A percentile compares a stretch with the other conserved stretches of the same genome.
phyloP scores from a whole-genome alignment of 92 coral and sea anemone species.

The Umimayanthus chanpuru region DNA sequence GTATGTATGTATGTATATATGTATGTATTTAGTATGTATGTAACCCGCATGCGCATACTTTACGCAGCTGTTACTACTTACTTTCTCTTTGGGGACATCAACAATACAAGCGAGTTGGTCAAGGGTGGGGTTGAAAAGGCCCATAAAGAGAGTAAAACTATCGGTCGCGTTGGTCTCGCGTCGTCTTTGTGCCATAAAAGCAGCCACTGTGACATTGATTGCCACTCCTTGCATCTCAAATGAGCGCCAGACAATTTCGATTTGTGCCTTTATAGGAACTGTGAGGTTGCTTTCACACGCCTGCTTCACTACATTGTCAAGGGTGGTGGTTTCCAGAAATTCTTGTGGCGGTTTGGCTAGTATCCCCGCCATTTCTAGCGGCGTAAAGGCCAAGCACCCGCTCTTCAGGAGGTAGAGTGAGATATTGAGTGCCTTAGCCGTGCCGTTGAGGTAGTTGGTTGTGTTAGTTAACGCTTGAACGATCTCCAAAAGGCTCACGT shows the following conservation, averaged over 20 bases:
- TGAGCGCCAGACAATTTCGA: neutral
- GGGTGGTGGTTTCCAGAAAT: neutral
- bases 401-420: neutral
- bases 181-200: neutral
- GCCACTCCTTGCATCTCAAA: neutral
- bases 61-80: no score
- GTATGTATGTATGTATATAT: no score
- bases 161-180: neutral
- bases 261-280: neutral
- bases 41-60: no score
- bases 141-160: neutral
- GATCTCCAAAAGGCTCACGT: neutral
- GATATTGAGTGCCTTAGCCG: conserved; percentile 11
- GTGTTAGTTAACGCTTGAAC: neutral
- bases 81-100: no score
- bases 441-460: no score
- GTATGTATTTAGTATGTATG: no score
- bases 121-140: no score
- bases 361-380: conserved; percentile 17
- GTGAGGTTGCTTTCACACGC: conserved; percentile 16
- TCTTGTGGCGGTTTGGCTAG: conserved; percentile 8
- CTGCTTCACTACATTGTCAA: neutral
- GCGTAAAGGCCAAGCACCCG: conserved; percentile 6
- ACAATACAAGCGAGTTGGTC: no score
- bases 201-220: neutral